Base-by-base conservation (phyloP, 2,113 vertebrate species). In the Entomyzon cyanotis region DNA sequence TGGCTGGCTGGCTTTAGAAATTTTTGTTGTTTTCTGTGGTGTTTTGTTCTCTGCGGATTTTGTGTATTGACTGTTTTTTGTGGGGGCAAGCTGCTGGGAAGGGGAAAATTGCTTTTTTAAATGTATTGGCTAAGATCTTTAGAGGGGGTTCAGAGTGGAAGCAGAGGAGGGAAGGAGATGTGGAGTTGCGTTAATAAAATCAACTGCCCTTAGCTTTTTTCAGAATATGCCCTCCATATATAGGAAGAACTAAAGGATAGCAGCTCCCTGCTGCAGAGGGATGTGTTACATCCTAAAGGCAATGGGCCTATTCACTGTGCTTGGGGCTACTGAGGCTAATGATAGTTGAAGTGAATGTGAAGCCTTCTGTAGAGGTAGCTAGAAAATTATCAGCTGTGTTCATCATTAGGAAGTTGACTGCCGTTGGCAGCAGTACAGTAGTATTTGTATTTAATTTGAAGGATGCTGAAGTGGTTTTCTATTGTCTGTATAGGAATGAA, bases 61-160 rank as follows among this genome's bases (percentile, higher is more conserved):
- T 80, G 55, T 83, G 17, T 87, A 70, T 89, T 94, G 81, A 94
- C 89, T 81, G 95, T 88, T 95, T 73, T 84, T 82, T 90, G 58
- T 33, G 27, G 84, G 84, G 21, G 53, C 84, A 93, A 62, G 71
- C 82, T 81, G n/a, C 81, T 84, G 73, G 68, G 79, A 42, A 81
- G 17, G 62, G 71, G 58, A 82, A 89, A 70, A 44, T 65, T 92
- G 90, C 60, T 65, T 52, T 55, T 46, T 89, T 30, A 39, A 63
- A 53, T 73, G 14, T 76, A 69, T 90, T 76, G 76, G 62, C 71
- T 79, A 85, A 78, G 24, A 55, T 58, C 37, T 87, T 90, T 31
- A 84, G 76, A 82, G 71, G 52, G 75, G 69, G 79, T 62, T 76
- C 56, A n/a, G 78, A 80, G 42, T 78, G 60, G 64, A 84, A 94